Base-by-base conservation (phyloP, 2,797 vertebrate genomes). In the Premnoplex brunnescens region DNA sequence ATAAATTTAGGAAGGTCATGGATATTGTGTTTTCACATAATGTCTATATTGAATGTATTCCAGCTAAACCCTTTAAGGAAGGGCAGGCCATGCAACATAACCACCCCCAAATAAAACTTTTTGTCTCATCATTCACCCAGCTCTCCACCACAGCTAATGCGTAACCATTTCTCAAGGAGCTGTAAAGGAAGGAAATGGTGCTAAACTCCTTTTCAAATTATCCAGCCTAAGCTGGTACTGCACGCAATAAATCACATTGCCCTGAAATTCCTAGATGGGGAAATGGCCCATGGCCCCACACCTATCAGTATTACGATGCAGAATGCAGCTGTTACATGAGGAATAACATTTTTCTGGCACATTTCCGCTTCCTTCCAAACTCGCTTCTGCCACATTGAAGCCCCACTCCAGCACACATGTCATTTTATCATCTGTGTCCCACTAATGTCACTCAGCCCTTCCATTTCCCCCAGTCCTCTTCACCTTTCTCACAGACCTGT, bases 171-270 rank as follows among this genome's bases (percentile, higher is more conserved):
- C 91, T 89, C 71, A 79, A 73, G 63, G 74, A 95, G 63, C 85
- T 95, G 52, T 79, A 86, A 82, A 85, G 82, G n/a, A 90, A 78
- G 55, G 48, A 92, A 93, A 92, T 76, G 34, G 52, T 88, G 71
- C 83, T 96, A 87, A 91, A 94, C 71, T 92, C 74, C 74, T 95
- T 91, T 88, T 67, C 79, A 86, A 95, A 95, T 88, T 63, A 90
- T n/a, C 85, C 94, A 85, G 67, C 79, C 83, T 87, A 69, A 95
- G 66, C 80, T 41, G 75, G 48, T 69, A 83, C 74, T 1, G 4
- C 34, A 24, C 1, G 2, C 77, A 78, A 86, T 91, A 95, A 84
- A 91, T 88, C 88, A 88, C 75, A 86, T 41, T 81, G 74, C 73
- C 39, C 77, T 93, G 83, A 84, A 94, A 91, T 82, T 94, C 80